A percentile compares a stretch with the other conserved stretches of the same genome.
These are phyloP conservation scores for Coilia nasus DNA, from an alignment of 2,797 vertebrate genomes.

Conservation along the genomic window DNA sequence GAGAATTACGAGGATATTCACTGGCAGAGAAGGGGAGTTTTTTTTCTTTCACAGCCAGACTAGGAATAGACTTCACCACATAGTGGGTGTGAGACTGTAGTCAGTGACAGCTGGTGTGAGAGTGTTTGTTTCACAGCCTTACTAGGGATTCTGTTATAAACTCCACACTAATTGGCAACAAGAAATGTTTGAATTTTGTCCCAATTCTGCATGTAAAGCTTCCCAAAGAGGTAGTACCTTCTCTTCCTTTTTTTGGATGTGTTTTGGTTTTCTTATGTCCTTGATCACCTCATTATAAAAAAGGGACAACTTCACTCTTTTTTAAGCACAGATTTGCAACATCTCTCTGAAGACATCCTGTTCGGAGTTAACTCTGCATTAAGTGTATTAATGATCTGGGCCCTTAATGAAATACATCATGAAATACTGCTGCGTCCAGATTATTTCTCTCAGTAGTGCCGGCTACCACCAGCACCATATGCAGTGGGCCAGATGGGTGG, in stretches of 20 bases:
- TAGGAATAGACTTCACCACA: conserved; percentile 61
- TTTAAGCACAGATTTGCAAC: neutral
- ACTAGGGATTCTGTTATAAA: conserved; percentile 49
- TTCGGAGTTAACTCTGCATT: neutral
- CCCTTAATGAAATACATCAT: neutral
- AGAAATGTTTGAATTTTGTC: conserved; percentile 41
- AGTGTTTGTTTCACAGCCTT: conserved; percentile 52
- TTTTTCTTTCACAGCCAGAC: neutral
- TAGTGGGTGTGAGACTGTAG: conserved; percentile 53
- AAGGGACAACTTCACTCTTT: neutral
- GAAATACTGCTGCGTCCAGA: neutral
- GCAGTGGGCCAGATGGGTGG: neutral
- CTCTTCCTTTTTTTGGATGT: neutral
- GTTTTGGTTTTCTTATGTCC: neutral
- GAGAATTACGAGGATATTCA: conserved; percentile 45
- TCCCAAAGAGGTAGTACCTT: neutral
- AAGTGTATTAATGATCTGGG: conserved; percentile 7
- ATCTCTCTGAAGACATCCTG: neutral
- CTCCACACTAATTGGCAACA: conserved; percentile 56
- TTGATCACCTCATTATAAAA: neutral
- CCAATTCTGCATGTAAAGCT: neutral
- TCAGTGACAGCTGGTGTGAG: conserved; percentile 50
- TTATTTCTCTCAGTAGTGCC: neutral
- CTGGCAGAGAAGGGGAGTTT: conserved; percentile 20
- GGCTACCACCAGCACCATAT: neutral